Percentiles rank a stretch among this genome's conserved stretches.
Evolutionary conservation across 2,113 vertebrate genomes (phyloP).

Genomic region (Pionites leucogaster): DNA sequence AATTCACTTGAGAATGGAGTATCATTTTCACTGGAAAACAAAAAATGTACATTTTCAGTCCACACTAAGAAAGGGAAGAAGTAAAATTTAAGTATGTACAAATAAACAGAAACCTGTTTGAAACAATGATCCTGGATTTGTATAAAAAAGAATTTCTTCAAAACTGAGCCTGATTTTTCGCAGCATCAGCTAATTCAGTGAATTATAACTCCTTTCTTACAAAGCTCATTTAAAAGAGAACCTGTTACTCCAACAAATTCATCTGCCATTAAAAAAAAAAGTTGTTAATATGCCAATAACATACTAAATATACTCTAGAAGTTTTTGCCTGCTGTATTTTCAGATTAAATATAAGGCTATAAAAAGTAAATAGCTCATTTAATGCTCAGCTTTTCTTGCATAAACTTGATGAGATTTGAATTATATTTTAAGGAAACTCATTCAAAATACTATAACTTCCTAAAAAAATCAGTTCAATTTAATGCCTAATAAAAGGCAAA

Average conservation of each 20-base stretch:
- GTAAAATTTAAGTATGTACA: neutral
- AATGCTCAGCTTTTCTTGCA: neutral
- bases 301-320: neutral
- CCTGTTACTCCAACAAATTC: neutral
- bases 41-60: neutral
- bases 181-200: neutral
- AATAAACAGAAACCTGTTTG: neutral
- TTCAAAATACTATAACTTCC: neutral
- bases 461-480: neutral
- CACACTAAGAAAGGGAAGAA: neutral
- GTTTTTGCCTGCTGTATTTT: neutral
- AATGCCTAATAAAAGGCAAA: neutral
- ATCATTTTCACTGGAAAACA: neutral
- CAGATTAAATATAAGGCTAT: neutral
- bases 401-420: conserved; percentile 2
- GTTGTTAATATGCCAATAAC: neutral
- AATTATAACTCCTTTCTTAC: neutral
- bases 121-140: neutral
- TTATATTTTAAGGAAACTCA: neutral
- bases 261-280: neutral
- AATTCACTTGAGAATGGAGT: neutral
- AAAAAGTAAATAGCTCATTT: neutral
- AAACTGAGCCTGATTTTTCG: neutral
- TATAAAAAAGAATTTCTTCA: neutral
- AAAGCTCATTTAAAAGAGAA: neutral